phyloP scores from a whole-genome alignment of 2,888 invertebrate genomes.

The Pseudococcus longispinus region DNA sequence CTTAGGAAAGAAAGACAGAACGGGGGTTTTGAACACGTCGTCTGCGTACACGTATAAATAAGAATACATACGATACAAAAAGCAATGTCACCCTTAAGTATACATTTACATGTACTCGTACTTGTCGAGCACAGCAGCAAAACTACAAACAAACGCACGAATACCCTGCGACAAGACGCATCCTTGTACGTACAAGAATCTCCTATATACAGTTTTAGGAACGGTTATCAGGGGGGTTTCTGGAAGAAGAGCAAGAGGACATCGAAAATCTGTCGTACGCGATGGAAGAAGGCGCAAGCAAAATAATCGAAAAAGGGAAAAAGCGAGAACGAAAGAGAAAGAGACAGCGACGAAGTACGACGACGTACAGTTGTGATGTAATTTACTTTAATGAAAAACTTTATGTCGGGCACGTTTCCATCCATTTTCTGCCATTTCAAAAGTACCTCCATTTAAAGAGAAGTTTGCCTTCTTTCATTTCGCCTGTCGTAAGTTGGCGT shows the following conservation, averaged over 20 bases:
- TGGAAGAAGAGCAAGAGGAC: neutral
- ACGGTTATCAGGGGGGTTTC: neutral
- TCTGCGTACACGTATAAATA: no score
- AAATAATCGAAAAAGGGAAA: conserved; percentile 23
- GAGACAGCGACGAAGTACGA: neutral
- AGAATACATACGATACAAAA: neutral
- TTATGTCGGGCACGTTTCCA: conserved; percentile 55
- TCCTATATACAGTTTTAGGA: neutral
- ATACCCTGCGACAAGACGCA: neutral
- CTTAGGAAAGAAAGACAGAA: no score
- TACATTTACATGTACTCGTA: neutral
- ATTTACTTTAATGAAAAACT: conserved; percentile 55
- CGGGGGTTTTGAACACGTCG: no score
- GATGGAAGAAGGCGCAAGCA: conserved; percentile 20
- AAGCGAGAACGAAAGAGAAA: conserved; percentile 3
- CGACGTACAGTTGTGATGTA: conserved; percentile 35
- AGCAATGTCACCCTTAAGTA: neutral
- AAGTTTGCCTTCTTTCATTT: conserved; percentile 53
- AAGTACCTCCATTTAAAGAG: conserved; percentile 52
- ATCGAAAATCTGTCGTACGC: neutral
- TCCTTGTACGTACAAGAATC: neutral
- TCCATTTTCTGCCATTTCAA: conserved; percentile 54
- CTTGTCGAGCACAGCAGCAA: neutral
- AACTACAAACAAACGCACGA: neutral
- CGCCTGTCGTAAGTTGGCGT: conserved; percentile 48